Evolutionary conservation across 2,888 invertebrate genomes (phyloP).

Genomic region (Empis stercorea): DNA sequence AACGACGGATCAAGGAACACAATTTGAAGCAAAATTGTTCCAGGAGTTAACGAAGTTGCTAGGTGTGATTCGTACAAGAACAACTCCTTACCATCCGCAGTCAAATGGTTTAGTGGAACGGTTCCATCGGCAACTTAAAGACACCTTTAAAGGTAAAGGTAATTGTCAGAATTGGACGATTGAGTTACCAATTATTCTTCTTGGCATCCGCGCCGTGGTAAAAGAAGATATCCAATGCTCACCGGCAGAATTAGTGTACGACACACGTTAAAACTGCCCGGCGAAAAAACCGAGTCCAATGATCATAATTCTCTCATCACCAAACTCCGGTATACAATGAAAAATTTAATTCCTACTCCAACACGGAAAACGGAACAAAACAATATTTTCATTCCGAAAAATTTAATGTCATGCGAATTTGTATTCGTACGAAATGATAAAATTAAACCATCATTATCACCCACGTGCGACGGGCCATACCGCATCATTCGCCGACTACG

Average conservation of each 20-base stretch:
- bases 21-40: slow-evolving; percentile 4
- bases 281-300: not conserved
- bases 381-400: not conserved
- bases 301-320: not conserved
- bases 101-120: slow-evolving; percentile 3
- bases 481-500: no score
- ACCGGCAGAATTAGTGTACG: not conserved
- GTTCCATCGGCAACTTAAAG: not conserved
- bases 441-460: not conserved
- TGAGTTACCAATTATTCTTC: slow-evolving; percentile 5
- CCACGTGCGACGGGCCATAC: not conserved
- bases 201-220: slow-evolving; percentile 2
- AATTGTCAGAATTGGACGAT: not conserved
- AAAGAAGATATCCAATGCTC: no score
- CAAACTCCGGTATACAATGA: not conserved
- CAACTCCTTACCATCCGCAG: no score
- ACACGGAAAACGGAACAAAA: no score
- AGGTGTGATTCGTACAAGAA: slow-evolving; percentile 3
- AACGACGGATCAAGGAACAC: slow-evolving; percentile 3
- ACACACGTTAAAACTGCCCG: not conserved
- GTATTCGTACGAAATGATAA: no score
- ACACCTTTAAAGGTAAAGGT: slow-evolving; percentile 17
- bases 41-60: not conserved
- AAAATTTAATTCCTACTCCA: no score
- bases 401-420: not conserved